Conservation (phyloP, 1,140 invertebrate species). For the Holotrichia oblita region DNA sequence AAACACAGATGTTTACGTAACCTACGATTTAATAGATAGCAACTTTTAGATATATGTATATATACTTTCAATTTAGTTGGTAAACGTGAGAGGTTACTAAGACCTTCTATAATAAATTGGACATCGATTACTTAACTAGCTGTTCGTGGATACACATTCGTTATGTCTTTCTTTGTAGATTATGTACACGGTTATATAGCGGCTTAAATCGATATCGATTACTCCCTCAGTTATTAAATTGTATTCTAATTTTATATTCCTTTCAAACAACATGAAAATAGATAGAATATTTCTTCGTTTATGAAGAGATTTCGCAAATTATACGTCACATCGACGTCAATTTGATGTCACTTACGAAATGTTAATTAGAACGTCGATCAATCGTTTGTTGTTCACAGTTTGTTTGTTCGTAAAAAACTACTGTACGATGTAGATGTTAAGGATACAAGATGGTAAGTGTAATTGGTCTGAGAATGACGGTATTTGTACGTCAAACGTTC, state of each 20-base stretch:
- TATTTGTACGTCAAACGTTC: too few species aligned
- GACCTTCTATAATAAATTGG: slow-evolving; percentile 11
- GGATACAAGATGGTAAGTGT: too few species aligned
- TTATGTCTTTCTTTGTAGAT: background rate
- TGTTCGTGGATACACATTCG: background rate
- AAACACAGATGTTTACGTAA: background rate
- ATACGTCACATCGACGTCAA: too few species aligned
- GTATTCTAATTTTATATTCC: background rate
- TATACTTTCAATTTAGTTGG: slow-evolving; percentile 4
- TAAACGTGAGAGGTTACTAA: background rate
- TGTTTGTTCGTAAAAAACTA: too few species aligned
- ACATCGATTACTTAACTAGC: slow-evolving; percentile 3
- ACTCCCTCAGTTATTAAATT: too few species aligned
- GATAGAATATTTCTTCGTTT: background rate
- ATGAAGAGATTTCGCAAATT: background rate
- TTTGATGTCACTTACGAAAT: too few species aligned
- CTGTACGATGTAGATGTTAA: too few species aligned
- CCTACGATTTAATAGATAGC: background rate
- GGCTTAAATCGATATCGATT: too few species aligned
- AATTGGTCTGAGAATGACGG: too few species aligned
- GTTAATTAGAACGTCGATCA: too few species aligned
- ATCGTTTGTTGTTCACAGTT: too few species aligned
- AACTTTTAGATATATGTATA: background rate
- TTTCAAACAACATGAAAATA: background rate
- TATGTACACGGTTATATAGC: background rate